Percentiles rank a stretch among this genome's conserved stretches.
Conservation (phyloP, 2,113 vertebrate species). For the Chascanopsetta lugubris region DNA sequence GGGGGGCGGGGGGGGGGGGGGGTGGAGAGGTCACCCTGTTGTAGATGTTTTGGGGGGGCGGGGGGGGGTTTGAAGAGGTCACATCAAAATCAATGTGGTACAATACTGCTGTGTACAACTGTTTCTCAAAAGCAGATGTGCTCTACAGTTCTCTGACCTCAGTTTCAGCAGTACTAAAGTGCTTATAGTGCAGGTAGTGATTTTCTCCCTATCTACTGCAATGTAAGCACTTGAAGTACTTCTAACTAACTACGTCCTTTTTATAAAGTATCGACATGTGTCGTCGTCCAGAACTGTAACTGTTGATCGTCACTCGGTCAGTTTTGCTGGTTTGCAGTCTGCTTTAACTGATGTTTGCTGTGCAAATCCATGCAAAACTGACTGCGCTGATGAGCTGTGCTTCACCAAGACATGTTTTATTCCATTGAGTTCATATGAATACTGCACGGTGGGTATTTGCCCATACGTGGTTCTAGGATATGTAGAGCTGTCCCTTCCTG, state of each 20-base stretch:
- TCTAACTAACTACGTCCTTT: slow-evolving; percentile 87
- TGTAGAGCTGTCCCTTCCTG: slow-evolving; percentile 86
- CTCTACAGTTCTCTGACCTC: slow-evolving; percentile 22
- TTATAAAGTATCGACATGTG: not conserved
- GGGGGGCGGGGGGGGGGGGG: no score
- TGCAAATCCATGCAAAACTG: slow-evolving; percentile 99
- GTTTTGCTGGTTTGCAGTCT: slow-evolving; percentile 99
- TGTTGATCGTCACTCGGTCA: slow-evolving; percentile 84
- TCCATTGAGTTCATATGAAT: not conserved
- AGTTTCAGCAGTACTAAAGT: slow-evolving; percentile 98
- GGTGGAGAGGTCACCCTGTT: no score
- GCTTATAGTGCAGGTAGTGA: slow-evolving; percentile 99
- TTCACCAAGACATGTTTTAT: not conserved
- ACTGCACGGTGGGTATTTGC: not conserved
- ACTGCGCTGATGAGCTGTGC: slow-evolving; percentile 83
- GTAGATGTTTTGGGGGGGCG: slow-evolving; percentile 35
- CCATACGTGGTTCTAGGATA: not conserved
- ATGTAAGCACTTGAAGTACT: slow-evolving; percentile 99
- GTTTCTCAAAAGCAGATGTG: not conserved
- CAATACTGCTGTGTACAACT: not conserved
- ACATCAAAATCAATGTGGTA: slow-evolving; percentile 28
- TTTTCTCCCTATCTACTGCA: slow-evolving; percentile 93
- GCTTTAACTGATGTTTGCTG: slow-evolving; percentile 88
- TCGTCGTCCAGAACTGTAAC: not conserved
- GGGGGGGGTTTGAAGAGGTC: slow-evolving; percentile 37